Evolutionary conservation across 2,888 invertebrate genomes (phyloP), one percentile per base, ranked within the genome.

Genomic region (Spilarctia lutea): DNA sequence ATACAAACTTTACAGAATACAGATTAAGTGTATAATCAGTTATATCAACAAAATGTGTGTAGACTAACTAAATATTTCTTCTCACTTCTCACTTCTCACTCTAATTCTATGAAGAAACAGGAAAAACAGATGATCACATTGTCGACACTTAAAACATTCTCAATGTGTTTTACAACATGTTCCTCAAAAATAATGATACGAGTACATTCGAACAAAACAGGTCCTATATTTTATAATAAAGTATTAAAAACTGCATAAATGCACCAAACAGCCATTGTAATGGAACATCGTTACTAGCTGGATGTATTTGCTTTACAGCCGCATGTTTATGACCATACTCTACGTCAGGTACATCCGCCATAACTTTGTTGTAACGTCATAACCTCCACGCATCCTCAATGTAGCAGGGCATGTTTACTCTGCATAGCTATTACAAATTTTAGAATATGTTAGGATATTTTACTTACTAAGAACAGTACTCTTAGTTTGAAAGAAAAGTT

Each of bases 281-380:
- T 75, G 65, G 73, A 77, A 79, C 76, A 78, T 75, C 81, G 79
- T 83, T 83, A 75, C 76, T 75, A 79, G 73, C 83, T 85, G 84
- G 85, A 86, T 85, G 83, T 80, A 75, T 81, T 82, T 82, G 79
- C 81, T 87, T 89, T 87, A 87, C 85, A 83, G 75, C 83, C 79
- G 80, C 78, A 84, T 88, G 88, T 90, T 90, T 88, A 90, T 87
- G 85, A 78, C 83, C 83, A 79, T 78, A 82, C 84, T 83, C 84
- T 82, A 83, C 83, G 81, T 87, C 86, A 86, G 86, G 82, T 81
- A 85, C 85, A 88, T 81, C 79, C 81, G 80, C 80, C 82, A 85
- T 90, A 88, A 90, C 88, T 84, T 86, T 85, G 86, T 86, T 84
- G 86, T 81, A 83, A 87, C 81, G 81, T 84, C 87, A 87, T 90